phyloP scores from a whole-genome alignment of 2,113 vertebrate species.

The Labeo catla region DNA sequence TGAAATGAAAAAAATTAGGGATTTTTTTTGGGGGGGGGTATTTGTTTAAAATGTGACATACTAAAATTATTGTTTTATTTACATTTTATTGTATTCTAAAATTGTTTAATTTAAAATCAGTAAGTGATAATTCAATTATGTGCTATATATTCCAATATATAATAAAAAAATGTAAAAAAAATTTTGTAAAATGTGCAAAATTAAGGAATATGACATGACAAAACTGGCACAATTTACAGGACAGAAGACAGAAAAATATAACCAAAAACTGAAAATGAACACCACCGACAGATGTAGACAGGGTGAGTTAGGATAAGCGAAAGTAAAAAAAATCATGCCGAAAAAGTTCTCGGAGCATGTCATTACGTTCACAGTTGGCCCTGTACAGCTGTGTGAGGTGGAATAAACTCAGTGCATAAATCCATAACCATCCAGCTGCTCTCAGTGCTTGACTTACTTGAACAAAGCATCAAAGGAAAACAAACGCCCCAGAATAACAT shows the following conservation, averaged over 20 bases:
- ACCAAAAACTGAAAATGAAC: neutral
- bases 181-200: neutral
- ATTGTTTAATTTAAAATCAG: too few relatives aligned
- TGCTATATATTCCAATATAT: too few relatives aligned
- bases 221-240: neutral
- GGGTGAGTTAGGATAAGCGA: neutral
- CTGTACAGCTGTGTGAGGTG: constrained; percentile 21
- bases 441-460: constrained; percentile 5
- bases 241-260: neutral
- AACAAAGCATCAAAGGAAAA: constrained; percentile 29
- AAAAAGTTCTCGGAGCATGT: neutral
- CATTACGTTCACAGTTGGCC: constrained; percentile 15
- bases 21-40: too few relatives aligned
- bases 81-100: too few relatives aligned
- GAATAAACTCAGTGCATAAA: constrained; percentile 18
- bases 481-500: constrained; percentile 20
- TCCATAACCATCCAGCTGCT: constrained; percentile 40
- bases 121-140: too few relatives aligned
- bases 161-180: too few relatives aligned
- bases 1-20: too few relatives aligned
- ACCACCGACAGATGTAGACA: neutral
- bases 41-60: too few relatives aligned
- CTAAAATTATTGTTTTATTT: too few relatives aligned
- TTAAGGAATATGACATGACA: neutral
- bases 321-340: neutral